These are phyloP conservation scores for Atta texana DNA, from an alignment of 1,140 invertebrate genomes.

Conservation along the genomic window DNA sequence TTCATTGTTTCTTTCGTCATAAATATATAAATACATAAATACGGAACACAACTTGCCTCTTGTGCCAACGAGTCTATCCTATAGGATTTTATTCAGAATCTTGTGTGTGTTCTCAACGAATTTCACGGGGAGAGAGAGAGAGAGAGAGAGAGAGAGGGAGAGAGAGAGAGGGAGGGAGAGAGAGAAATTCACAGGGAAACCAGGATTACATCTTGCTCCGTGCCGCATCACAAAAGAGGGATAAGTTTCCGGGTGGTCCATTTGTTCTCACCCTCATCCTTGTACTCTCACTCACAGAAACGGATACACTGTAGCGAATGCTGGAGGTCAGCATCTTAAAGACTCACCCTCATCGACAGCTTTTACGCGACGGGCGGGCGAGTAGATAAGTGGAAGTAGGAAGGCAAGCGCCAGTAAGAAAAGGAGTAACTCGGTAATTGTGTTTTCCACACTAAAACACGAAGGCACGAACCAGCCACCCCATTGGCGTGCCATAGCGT, in stretches of 20 bases:
- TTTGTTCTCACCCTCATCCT: slow-evolving; percentile 62
- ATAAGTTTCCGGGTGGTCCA: slow-evolving; percentile 61
- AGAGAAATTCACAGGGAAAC: slow-evolving; percentile 32
- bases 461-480: slow-evolving; percentile 28
- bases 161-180: slow-evolving; percentile 1
- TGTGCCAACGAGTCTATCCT: too few species aligned
- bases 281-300: slow-evolving; percentile 35
- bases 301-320: slow-evolving; percentile 40
- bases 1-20: too few species aligned
- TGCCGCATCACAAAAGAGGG: slow-evolving; percentile 19
- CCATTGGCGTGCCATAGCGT: slow-evolving; percentile 55
- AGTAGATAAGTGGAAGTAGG: slow-evolving; percentile 14
- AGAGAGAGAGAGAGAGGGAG: slow-evolving; percentile 16
- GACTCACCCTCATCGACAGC: slow-evolving; percentile 71
- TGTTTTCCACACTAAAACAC: slow-evolving; percentile 70
- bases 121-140: not conserved
- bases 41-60: too few species aligned
- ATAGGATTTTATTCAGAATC: slow-evolving; percentile 10
- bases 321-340: slow-evolving; percentile 65
- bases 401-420: slow-evolving; percentile 10
- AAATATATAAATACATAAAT: too few species aligned
- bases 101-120: slow-evolving; percentile 3
- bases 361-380: slow-evolving; percentile 63
- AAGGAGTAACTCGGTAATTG: slow-evolving; percentile 70
- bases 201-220: slow-evolving; percentile 40